Evolutionary conservation across 2,888 invertebrate species (phyloP), one percentile per base, ranked within the genome.

Genomic region (Neocrepidodera transversa): DNA sequence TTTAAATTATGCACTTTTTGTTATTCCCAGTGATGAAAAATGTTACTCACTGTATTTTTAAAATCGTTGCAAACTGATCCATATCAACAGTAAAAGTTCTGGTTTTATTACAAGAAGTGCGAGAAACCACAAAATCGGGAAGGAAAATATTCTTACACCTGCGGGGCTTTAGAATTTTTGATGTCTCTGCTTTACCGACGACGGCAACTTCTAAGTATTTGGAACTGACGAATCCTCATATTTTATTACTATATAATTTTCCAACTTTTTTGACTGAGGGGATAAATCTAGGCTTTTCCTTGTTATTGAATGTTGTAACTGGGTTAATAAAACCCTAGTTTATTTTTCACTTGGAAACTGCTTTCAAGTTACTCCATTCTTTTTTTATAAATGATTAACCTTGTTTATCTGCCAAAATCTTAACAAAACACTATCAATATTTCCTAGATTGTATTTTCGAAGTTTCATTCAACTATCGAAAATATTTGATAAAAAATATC

Each of bases 181-280:
- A 68, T 68, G 66, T 43, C 14, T 2, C 32, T 53, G 20, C 35
- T n/a, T n/a, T 40, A n/a, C 36, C 20, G 10, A 14, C 35, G 11
- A 18, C 66, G 64, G 57, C 55, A 62, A 65, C 28, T n/a, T n/a
- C 66, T 65, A 58, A 50, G 63, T 62, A 68, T 69, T 67, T 63
- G 68, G 64, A 64, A 64, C 62, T 59, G 61, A 50, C 54, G 65
- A 68, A 67, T 64, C 64, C 67, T 65, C 65, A 68, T 68, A 69
- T 68, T 72, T 72, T 71, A 69, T 71, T 69, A 67, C 68, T 65
- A 68, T 67, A 70, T 70, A 70, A 71, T 71, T 71, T 69, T 59
- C 52, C 61, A 66, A 69, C 68, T 68, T 69, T 66, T 66, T 66
- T 60, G 59, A 54, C 13, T 13, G 20, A 7, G 16, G 6, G 23